A percentile compares a stretch with the other conserved stretches of the same genome.
Evolutionary conservation across 2,888 invertebrate species (phyloP).

Genomic region (Petrolisthes manimaculis): DNA sequence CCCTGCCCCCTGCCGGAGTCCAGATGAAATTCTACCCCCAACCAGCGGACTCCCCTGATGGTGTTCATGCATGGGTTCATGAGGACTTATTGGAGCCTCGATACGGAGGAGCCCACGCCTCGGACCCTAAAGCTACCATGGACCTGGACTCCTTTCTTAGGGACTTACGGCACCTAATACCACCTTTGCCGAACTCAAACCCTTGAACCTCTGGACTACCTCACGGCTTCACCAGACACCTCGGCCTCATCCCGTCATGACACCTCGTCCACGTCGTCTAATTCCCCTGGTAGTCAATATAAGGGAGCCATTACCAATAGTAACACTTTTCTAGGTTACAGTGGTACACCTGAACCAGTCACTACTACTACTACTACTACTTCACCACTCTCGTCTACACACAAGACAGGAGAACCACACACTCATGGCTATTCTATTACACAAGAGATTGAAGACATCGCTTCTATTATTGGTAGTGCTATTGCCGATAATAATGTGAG

Average conservation of each 20-base stretch:
- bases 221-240: conserved; percentile 65
- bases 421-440: conserved; percentile 56
- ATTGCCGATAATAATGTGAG: conserved; percentile 73
- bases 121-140: conserved; percentile 60
- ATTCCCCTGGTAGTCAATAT: conserved; percentile 61
- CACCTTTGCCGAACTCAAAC: conserved; percentile 58
- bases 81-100: conserved; percentile 65
- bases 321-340: conserved; percentile 65
- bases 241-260: conserved; percentile 56
- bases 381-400: conserved; percentile 81
- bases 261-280: conserved; percentile 52
- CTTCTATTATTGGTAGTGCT: conserved; percentile 77
- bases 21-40: conserved; percentile 66
- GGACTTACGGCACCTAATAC: too few species aligned
- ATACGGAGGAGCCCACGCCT: conserved; percentile 50
- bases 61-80: conserved; percentile 65
- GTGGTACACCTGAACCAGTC: conserved; percentile 65
- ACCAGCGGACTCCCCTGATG: conserved; percentile 63
- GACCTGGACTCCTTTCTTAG: conserved; percentile 63
- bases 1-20: conserved; percentile 40
- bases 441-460: conserved; percentile 69
- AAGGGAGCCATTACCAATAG: conserved; percentile 62
- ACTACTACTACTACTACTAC: conserved; percentile 60
- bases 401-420: conserved; percentile 42
- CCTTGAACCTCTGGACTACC: conserved; percentile 76